Evolutionary conservation across 2,888 invertebrate species (phyloP).

Genomic region (Amphipoea lucens): DNA sequence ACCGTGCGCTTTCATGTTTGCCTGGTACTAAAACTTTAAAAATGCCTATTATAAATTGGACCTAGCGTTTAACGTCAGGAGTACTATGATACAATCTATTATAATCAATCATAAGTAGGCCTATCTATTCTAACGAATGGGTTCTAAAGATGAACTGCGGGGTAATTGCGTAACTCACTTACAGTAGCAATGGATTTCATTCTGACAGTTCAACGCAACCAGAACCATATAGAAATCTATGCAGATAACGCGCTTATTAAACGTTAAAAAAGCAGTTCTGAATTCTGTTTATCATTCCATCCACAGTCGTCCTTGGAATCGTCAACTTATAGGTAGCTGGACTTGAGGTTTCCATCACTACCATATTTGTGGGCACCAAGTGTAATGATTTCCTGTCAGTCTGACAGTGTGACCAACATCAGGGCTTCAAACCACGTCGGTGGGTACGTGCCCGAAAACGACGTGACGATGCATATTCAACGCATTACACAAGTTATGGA

Average conservation of each 20-base stretch:
- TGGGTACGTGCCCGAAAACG: constrained; percentile 48
- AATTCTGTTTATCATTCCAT: constrained; percentile 22
- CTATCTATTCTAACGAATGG: too few relatives aligned
- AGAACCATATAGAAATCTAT: not conserved
- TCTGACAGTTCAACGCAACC: not conserved
- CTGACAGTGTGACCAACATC: constrained; percentile 12
- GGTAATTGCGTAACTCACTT: not conserved
- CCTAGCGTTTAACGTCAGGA: constrained; percentile 3
- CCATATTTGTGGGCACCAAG: constrained; percentile 32
- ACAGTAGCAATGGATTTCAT: not conserved
- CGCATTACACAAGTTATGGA: constrained; percentile 14
- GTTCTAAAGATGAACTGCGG: not conserved
- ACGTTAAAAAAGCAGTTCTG: not conserved
- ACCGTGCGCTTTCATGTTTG: constrained; percentile 22
- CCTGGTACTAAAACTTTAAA: constrained; percentile 22
- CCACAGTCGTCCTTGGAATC: not conserved
- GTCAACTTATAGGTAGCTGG: constrained; percentile 18
- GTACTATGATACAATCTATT: not conserved
- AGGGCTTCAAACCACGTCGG: constrained; percentile 41
- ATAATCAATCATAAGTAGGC: not conserved
- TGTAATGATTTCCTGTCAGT: constrained; percentile 20
- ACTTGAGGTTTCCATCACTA: constrained; percentile 28
- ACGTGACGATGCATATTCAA: constrained; percentile 58
- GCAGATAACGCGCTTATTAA: not conserved
- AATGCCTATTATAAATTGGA: not conserved